Conservation (phyloP, 2,888 invertebrate species). For the Leucoma salicis region DNA sequence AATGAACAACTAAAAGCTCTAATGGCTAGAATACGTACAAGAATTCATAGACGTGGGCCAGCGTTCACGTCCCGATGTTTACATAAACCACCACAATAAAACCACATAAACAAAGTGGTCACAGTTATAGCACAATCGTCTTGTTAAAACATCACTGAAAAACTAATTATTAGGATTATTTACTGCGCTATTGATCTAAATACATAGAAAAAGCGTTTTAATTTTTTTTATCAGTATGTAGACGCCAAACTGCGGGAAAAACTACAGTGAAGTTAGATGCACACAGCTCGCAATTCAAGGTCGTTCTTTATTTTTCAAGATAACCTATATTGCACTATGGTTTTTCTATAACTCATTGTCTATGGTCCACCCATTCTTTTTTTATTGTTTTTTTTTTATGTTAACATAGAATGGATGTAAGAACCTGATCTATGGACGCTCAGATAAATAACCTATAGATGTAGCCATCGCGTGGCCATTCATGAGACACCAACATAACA, state of each 20-base stretch:
- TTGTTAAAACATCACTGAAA: conserved; percentile 57
- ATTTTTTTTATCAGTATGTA: conserved; percentile 69
- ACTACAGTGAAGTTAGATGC: conserved; percentile 75
- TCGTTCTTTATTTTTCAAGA: conserved; percentile 49
- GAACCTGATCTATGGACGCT: no score
- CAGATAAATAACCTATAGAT: no score
- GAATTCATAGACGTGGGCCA: conserved; percentile 81
- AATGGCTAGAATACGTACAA: conserved; percentile 75
- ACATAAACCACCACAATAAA: conserved; percentile 70
- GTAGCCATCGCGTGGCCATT: no score
- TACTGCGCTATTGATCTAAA: conserved; percentile 60
- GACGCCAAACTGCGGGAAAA: conserved; percentile 82
- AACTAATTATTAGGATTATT: conserved; percentile 48
- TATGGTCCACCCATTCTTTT: no score
- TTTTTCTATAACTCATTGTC: conserved; percentile 32
- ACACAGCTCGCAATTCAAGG: conserved; percentile 56
- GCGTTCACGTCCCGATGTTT: conserved; percentile 77
- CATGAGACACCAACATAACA: no score
- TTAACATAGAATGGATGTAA: no score
- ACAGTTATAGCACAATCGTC: conserved; percentile 64
- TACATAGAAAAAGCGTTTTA: conserved; percentile 68
- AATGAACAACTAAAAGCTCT: conserved; percentile 46
- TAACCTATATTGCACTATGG: no score
- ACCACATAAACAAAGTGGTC: conserved; percentile 55
- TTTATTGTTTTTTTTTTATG: no score